Percentiles rank a stretch among this genome's conserved stretches.
phyloP scores from a whole-genome alignment of 2,888 invertebrate genomes.

The Electrophaes corylata region DNA sequence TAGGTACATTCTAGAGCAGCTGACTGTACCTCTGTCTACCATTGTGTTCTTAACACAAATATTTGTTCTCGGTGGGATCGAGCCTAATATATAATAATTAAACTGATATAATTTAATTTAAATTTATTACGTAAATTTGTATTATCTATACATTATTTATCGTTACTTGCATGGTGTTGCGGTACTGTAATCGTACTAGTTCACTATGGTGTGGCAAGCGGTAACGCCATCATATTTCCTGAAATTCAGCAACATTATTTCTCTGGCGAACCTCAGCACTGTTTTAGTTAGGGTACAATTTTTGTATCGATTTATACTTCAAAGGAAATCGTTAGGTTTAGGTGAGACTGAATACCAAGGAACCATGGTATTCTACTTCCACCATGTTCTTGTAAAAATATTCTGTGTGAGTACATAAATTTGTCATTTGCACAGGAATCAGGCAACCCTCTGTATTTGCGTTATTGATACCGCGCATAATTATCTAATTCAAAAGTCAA shows the following conservation, averaged over 20 bases:
- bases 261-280: slow-evolving; percentile 17
- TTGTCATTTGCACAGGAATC: too few species aligned
- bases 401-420: background rate
- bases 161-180: background rate
- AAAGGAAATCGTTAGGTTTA: slow-evolving; percentile 4
- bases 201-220: slow-evolving; percentile 5
- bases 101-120: too few species aligned
- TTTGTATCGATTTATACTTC: slow-evolving; percentile 14
- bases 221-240: slow-evolving; percentile 25
- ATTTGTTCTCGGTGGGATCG: too few species aligned
- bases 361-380: background rate
- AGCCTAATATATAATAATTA: too few species aligned
- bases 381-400: background rate
- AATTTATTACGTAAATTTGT: too few species aligned
- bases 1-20: too few species aligned
- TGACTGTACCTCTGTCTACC: too few species aligned
- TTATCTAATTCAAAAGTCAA: too few species aligned
- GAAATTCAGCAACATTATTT: slow-evolving; percentile 20
- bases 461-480: too few species aligned
- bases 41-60: too few species aligned
- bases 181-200: background rate
- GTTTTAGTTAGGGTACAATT: slow-evolving; percentile 18
- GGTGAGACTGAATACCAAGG: background rate
- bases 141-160: too few species aligned
- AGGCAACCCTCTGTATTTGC: too few species aligned